Evolutionary conservation across 2,797 vertebrate genomes (phyloP).

Genomic region (Myotis vivesi): DNA sequence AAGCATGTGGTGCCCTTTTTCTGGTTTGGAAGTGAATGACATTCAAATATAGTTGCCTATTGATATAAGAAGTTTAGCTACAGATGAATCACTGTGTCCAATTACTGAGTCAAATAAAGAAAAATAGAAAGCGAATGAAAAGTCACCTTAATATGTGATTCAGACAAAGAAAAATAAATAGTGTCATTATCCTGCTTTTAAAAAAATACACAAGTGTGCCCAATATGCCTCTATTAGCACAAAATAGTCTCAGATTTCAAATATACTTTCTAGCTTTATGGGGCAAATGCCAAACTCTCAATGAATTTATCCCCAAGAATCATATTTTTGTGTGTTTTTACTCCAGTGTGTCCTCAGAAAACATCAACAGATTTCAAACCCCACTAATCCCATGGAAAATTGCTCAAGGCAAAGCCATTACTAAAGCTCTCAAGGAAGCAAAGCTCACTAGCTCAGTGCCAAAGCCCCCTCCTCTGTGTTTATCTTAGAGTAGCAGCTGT

Average conservation of each 20-base stretch:
- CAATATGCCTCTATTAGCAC: conserved; percentile 57
- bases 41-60: conserved; percentile 10
- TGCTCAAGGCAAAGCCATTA: conserved; percentile 63
- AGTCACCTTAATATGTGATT: conserved; percentile 67
- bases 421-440: conserved; percentile 23
- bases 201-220: conserved; percentile 62
- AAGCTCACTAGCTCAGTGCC: neutral
- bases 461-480: neutral
- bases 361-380: conserved; percentile 61
- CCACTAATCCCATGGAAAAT: conserved; percentile 65
- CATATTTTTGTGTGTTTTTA: conserved; percentile 64
- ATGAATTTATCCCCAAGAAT: conserved; percentile 63
- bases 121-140: conserved; percentile 62
- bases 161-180: conserved; percentile 63
- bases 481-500: conserved; percentile 21
- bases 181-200: conserved; percentile 56
- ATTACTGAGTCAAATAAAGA: conserved; percentile 58
- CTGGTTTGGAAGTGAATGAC: conserved; percentile 16
- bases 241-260: conserved; percentile 62
- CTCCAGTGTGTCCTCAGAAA: conserved; percentile 67
- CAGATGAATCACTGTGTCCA: conserved; percentile 46
- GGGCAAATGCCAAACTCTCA: conserved; percentile 61
- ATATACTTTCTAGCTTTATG: conserved; percentile 60
- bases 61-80: conserved; percentile 29
- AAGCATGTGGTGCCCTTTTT: neutral